Base-by-base conservation (phyloP, 2,888 invertebrate genomes). In the Pogonocherus hispidulus region DNA sequence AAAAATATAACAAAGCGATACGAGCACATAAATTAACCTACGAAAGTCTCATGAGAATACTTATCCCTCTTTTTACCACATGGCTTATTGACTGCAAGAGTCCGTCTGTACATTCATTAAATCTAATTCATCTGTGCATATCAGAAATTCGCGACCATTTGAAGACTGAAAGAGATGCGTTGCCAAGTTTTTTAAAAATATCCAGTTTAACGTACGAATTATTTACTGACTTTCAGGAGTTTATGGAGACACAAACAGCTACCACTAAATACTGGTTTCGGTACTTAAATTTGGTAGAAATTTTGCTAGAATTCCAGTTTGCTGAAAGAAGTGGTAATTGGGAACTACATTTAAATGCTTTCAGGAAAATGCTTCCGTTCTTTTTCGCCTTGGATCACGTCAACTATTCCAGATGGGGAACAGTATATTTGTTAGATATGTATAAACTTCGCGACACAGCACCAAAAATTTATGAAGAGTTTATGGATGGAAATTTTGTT, bases 11-110 rank as follows among this genome's bases (percentile, higher is more conserved):
- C 22, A 70, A 72, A 47, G 65, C 20, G 1, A 63, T 72, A 9
- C 1, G 72, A 67, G 72, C 69, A 6, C 68, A 71, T 46, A 73
- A 73, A 54, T n/a, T 75, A 20, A 74, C 74, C 1, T 72, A 70
- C 22, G 73, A 71, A 60, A 57, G 64, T 65, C 41, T 74, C 1
- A 56, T 66, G 66, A 63, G 73, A 62, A 35, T 70, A 27, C 16
- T 70, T 8, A 32, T 70, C 3, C 20, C 64, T 0, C 6, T 62
- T 0, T 72, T 70, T 46, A 18, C 64, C 1, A 63, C 64, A 54
- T 70, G 74, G 72, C 37, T 72, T n/a, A 23, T 59, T 1, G 69
- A 72, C 6, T 66, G 66, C 20, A 66, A 69, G 5, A 67, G 67
- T 56, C 4, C 14, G 0, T 46, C 22, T 14, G 20, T 67, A 27